Conservation (phyloP, 1,140 invertebrate genomes). For the Zaprionus kolodkinae region DNA sequence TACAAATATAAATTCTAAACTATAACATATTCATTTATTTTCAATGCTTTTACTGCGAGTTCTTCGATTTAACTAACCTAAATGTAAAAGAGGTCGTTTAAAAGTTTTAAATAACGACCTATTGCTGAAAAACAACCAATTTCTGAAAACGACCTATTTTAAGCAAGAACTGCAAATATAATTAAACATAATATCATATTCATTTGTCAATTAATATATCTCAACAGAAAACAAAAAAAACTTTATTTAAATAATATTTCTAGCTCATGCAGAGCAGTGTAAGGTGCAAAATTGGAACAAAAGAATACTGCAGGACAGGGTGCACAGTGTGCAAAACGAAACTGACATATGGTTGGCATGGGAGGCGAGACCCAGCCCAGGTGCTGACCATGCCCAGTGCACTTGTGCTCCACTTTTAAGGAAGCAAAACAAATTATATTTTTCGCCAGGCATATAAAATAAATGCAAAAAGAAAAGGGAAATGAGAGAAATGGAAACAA, state of each 20-base stretch:
- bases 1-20: too few species aligned
- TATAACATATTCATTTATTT: too few species aligned
- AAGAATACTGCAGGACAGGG: conserved; percentile 4
- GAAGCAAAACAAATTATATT: conserved; percentile 24
- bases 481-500: background rate
- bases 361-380: background rate
- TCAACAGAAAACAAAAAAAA: background rate
- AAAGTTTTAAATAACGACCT: too few species aligned
- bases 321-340: conserved; percentile 35
- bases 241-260: background rate
- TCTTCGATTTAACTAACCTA: too few species aligned
- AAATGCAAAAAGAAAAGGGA: background rate
- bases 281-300: background rate
- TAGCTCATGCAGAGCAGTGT: conserved; percentile 8
- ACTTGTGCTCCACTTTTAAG: conserved; percentile 5
- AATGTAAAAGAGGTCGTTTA: too few species aligned
- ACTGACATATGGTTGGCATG: conserved; percentile 41
- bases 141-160: too few species aligned
- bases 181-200: background rate
- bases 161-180: background rate
- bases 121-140: too few species aligned
- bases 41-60: too few species aligned
- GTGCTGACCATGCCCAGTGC: background rate
- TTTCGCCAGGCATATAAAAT: conserved; percentile 7
- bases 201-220: background rate